phyloP scores from a whole-genome alignment of 2,797 vertebrate genomes.

The Xiphophorus birchmanni region DNA sequence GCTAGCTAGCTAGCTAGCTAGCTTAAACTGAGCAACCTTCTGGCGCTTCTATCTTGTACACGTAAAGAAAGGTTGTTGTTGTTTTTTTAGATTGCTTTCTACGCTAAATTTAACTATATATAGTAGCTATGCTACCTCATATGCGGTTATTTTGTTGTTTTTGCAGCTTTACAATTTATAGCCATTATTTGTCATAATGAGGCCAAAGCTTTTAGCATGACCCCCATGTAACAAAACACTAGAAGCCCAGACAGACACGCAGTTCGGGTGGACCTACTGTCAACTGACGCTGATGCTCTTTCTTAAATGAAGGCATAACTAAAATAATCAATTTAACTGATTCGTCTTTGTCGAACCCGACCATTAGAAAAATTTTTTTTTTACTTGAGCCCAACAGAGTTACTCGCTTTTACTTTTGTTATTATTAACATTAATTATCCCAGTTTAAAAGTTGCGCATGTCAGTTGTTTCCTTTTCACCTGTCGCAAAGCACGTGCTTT shows the following conservation, averaged over 20 bases:
- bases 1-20: neutral
- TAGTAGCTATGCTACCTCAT: no score
- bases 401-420: neutral
- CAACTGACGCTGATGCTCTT: neutral
- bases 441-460: neutral
- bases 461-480: neutral
- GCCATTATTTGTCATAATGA: neutral
- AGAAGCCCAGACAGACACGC: neutral
- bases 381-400: neutral
- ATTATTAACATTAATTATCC: neutral
- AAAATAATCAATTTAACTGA: neutral
- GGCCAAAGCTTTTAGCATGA: neutral
- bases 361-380: neutral
- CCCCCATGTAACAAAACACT: neutral
- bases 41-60: neutral
- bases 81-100: neutral
- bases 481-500: neutral
- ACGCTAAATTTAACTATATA: no score
- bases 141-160: neutral
- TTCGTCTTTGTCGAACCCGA: neutral
- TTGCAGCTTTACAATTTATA: neutral
- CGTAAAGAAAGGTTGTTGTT: neutral
- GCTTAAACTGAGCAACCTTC: neutral
- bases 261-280: neutral
- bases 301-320: neutral